Evolutionary conservation across 1,140 invertebrate genomes (phyloP).

Genomic region (Agrilus planipennis): DNA sequence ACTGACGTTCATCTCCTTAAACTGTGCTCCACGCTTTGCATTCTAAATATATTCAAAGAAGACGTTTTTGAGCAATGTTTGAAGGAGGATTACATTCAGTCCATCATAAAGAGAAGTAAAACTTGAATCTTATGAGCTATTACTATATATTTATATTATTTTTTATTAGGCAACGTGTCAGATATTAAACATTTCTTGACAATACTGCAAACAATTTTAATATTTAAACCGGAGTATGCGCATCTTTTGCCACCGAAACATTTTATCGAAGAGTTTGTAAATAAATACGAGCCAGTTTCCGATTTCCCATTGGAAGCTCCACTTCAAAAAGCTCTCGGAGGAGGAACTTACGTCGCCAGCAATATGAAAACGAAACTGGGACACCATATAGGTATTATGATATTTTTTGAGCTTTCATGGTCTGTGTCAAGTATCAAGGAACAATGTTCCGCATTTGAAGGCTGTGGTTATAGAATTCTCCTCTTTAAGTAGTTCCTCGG

Average conservation of each 20-base stretch:
- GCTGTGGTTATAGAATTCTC: too few relatives aligned
- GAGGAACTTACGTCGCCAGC: conserved; percentile 33
- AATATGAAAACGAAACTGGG: conserved; percentile 34
- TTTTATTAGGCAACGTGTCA: conserved; percentile 28
- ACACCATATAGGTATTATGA: conserved; percentile 36
- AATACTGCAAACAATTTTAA: conserved; percentile 42
- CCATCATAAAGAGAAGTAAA: too few relatives aligned
- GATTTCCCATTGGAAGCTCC: conserved; percentile 30
- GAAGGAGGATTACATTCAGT: too few relatives aligned
- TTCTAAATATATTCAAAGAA: too few relatives aligned
- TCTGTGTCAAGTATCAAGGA: too few relatives aligned
- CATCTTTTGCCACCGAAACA: conserved; percentile 31
- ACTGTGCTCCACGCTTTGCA: too few relatives aligned
- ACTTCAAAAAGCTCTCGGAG: conserved; percentile 36
- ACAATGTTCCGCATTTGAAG: too few relatives aligned
- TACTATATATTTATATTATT: too few relatives aligned
- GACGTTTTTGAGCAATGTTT: too few relatives aligned
- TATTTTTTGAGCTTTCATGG: conserved; percentile 5
- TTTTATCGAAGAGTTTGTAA: conserved; percentile 15
- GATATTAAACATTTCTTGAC: conserved; percentile 40
- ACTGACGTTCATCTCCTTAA: too few relatives aligned
- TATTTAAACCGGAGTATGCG: conserved; percentile 38
- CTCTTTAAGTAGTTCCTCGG: too few relatives aligned
- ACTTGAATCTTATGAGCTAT: too few relatives aligned
- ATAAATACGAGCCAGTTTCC: conserved; percentile 13